Base-by-base conservation (phyloP, 1,140 invertebrate genomes). In the Daktulosphaira vitifoliae region DNA sequence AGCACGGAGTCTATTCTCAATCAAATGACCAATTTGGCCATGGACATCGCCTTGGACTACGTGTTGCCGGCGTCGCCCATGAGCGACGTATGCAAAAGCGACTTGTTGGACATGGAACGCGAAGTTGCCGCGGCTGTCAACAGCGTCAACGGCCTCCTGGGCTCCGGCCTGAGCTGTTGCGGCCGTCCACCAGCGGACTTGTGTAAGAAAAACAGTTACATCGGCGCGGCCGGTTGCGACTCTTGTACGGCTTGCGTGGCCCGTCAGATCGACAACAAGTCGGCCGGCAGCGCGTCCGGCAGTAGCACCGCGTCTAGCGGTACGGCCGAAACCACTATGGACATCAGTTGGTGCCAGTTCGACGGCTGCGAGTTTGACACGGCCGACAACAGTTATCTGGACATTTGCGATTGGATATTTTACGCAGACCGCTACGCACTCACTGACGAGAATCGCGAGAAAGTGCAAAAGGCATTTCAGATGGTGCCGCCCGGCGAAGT, bases 331-430 rank as follows among this genome's bases (percentile, higher is more conserved):
- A 62, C 56, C 18, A 62, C 56, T 25, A 62, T 62, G 56, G 56
- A 62, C 56, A 62, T 62, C 25, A 62, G 56, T 18, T 62, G 56
- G 56, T 62, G 56, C 15, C 56, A 62, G 56, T 62, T 62, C 56
- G 56, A 62, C 11, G 56, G 56, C 0, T 62, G 56, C 56, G 56
- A 62, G 13, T 62, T 62, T 25, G 56, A 62, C 25, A 62, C 56
- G 1, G 42, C 56, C 56, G 56, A 62, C 42, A 62, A 62, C 18
- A 62, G 56, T 62, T 62, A 62, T 39, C 25, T 62, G 56, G 56
- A 62, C 42, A 62, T 62, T 18, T 62, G 42, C 42, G 56, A 62
- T 46, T 62, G 56, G 56, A 48, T 62, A 62, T 62, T 62, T 7
- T 62, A 62, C 56, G 56, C 56, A 2, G 56, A 62, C 25, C 56